These are phyloP conservation scores for Ostrea edulis DNA, from an alignment of 1,140 invertebrate species.

Conservation along the genomic window DNA sequence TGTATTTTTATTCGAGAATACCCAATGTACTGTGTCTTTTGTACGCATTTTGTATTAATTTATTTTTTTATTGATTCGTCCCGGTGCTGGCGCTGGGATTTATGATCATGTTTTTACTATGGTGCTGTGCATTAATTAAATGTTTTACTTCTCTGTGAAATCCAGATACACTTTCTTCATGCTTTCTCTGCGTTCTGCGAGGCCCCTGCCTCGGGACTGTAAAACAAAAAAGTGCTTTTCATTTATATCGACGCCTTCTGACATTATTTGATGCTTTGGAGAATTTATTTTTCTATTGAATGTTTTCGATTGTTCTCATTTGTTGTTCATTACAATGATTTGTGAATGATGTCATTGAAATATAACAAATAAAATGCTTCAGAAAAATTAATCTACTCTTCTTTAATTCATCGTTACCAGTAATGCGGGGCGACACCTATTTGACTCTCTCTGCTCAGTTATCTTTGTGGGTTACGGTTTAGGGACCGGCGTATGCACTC, in stretches of 20 bases:
- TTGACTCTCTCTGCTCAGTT: neutral
- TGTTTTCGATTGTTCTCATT: neutral
- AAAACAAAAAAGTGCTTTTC: neutral
- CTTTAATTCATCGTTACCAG: no score
- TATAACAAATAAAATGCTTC: neutral
- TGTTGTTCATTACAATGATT: conserved; percentile 28
- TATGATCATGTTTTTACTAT: neutral
- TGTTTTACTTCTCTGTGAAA: neutral
- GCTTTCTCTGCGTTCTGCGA: neutral
- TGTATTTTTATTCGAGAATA: conserved; percentile 7
- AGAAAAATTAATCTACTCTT: no score
- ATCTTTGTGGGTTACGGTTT: conserved; percentile 9
- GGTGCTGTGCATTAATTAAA: conserved; percentile 17
- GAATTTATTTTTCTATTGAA: neutral
- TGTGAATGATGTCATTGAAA: conserved; percentile 19
- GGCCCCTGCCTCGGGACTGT: neutral
- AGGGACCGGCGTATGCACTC: neutral
- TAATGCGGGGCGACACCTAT: neutral
- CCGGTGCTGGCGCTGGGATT: conserved; percentile 23
- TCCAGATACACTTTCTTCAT: neutral
- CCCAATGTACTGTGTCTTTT: neutral
- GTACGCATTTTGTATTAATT: conserved; percentile 10
- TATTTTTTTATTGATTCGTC: conserved; percentile 14
- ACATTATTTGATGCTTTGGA: neutral
- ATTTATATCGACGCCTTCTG: neutral